Base-by-base conservation (phyloP, 1,140 invertebrate species). In the Tetragonula clypearis region DNA sequence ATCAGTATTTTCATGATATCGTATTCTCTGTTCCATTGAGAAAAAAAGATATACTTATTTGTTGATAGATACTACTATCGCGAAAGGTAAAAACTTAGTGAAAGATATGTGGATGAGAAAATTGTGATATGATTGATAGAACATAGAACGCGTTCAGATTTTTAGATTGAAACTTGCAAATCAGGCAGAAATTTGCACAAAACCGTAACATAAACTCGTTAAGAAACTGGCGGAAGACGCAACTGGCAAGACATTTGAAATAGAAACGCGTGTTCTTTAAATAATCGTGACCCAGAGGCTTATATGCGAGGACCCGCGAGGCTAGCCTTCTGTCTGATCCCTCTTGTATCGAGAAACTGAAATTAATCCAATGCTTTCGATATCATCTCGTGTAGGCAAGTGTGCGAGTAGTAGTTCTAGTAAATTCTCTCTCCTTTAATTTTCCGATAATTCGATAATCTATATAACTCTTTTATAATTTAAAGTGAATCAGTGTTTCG, bases 221-320 rank as follows among this genome's bases (percentile, higher is more conserved):
- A 93, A 90, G 90, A 91, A 91, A 92, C 90, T 91, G 90, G 91
- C 90, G 91, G 91, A 94, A 94, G 92, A 92, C 90, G 92, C 91
- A 94, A 92, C 91, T 94, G 89, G 92, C 89, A 87, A 92, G 91
- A 90, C 92, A 94, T 94, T 94, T 93, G 93, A 94, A 94, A 95
- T 94, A 93, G 93, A 94, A 93, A 92, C 87, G 91, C 85, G 92
- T 93, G 89, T 90, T 90, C 94, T 95, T 94, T 93, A 95, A 95
- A 95, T 95, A 95, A 95, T 95, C 93, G 87, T 95, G 93, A 94
- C 93, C 93, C 91, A 94, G 93, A 94, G 92, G 91, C 92, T 92
- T 92, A 88, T 88, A 88, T 87, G 89, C 82, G 86, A 86, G 79
- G 75, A 84, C 82, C 76, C 78, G 77, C 68, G 75, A 62, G 72